phyloP scores from a whole-genome alignment of 2,888 invertebrate species.

The Anthrax anthrax region DNA sequence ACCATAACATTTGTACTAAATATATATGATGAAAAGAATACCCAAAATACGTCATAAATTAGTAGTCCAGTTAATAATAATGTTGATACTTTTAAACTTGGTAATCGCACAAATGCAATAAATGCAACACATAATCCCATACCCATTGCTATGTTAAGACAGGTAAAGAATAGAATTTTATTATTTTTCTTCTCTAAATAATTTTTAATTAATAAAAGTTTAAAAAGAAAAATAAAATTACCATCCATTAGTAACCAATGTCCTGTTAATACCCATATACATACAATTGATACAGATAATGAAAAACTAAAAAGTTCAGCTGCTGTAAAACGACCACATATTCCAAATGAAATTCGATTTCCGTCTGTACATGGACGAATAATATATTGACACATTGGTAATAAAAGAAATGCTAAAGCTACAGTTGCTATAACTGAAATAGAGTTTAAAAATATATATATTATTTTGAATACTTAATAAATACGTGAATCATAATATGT shows the following conservation, averaged over 20 bases:
- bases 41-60: slow-evolving; percentile 97
- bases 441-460: neutral
- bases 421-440: slow-evolving; percentile 84
- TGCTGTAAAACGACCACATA: slow-evolving; percentile 87
- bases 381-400: slow-evolving; percentile 96
- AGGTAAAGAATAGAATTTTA: neutral
- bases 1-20: slow-evolving; percentile 99
- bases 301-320: slow-evolving; percentile 89
- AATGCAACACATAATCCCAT: slow-evolving; percentile 97
- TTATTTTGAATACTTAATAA: neutral
- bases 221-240: slow-evolving; percentile 25
- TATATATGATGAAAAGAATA: slow-evolving; percentile 95
- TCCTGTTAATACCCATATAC: slow-evolving; percentile 94
- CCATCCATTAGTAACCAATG: slow-evolving; percentile 98
- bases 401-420: slow-evolving; percentile 85
- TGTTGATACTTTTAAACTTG: slow-evolving; percentile 91
- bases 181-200: no score
- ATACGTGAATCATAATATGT: neutral
- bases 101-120: slow-evolving; percentile 90
- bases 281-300: slow-evolving; percentile 82
- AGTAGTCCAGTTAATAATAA: slow-evolving; percentile 82
- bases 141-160: slow-evolving; percentile 62
- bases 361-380: slow-evolving; percentile 71
- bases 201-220: slow-evolving; percentile 5
- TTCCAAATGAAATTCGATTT: slow-evolving; percentile 73